phyloP scores from a whole-genome alignment of 2,797 vertebrate species.

The Phaenicophaeus curvirostris region DNA sequence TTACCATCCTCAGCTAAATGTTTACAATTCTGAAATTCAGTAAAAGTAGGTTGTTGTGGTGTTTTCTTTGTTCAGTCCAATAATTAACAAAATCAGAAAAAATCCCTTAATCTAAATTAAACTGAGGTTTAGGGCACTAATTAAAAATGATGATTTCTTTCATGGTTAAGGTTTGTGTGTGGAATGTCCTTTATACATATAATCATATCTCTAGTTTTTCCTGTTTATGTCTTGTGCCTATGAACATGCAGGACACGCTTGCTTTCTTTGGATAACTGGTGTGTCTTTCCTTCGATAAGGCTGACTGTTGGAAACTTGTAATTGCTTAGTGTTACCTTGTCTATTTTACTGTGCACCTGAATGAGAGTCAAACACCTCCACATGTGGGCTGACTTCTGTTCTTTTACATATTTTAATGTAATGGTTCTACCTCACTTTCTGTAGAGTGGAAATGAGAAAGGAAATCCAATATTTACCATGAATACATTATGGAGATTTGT shows the following conservation, averaged over 20 bases:
- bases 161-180: background rate
- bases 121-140: background rate
- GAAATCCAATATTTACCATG: background rate
- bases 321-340: background rate
- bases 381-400: background rate
- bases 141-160: background rate
- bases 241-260: rapidly evolving
- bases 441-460: background rate
- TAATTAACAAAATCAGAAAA: conserved; percentile 28
- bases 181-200: background rate
- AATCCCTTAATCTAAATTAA: conserved; percentile 43
- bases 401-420: background rate
- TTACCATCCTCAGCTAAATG: background rate
- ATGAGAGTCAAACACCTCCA: background rate
- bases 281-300: background rate
- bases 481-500: background rate
- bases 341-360: background rate
- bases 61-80: background rate
- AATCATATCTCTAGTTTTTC: background rate
- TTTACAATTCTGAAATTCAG: background rate
- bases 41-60: background rate
- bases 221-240: background rate
- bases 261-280: background rate
- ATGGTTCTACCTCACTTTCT: background rate
- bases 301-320: background rate